Evolutionary conservation across 2,888 invertebrate species (phyloP), one percentile per base, ranked within the genome.

Genomic region (Dasysyrphus albostriatus): DNA sequence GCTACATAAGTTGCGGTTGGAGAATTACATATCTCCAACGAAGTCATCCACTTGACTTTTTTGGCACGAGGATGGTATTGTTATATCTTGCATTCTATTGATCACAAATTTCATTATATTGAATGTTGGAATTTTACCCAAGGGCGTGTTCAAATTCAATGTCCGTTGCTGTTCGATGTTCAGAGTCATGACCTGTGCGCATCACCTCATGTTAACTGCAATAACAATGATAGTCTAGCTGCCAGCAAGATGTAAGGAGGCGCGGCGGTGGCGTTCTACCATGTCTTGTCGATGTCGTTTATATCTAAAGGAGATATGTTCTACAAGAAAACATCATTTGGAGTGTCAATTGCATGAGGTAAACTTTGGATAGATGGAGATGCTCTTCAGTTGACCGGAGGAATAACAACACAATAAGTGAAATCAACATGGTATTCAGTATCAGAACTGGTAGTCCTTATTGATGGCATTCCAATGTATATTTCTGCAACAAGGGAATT

Each of bases 201-300:
- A 81, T 84, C 76, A 81, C 84, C 81, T 76, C 72, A 67, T 84
- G 84, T 81, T 81, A 76, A 76, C 81, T 81, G 76, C 76, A 84
- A 80, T 80, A 84, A 80, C 80, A 84, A 77, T 77, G 65, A 77
- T 69, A 82, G 37, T 42, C 63, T 58, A 77, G 76, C 59, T 72
- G 81, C 72, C 80, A 81, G 84, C 51, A 80, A 39, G 34, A 67
- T 67, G 67, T 67, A 67, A 51, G 42, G 76, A 76, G 75, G 76
- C 51, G 34, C 44, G n/a, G n/a, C n/a, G n/a, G n/a, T n/a, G n/a
- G n/a, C n/a, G 39, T 6, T 54, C 7, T 54, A 32, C 24, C 56
- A 61, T 84, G 72, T 84, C 81, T 76, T 84, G 79, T 79, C 65
- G 75, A n/a, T n/a, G n/a, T n/a, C n/a, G n/a, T n/a, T n/a, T 73